Base-by-base conservation (phyloP, 2,888 invertebrate genomes). In the Cartodere bifasciata region DNA sequence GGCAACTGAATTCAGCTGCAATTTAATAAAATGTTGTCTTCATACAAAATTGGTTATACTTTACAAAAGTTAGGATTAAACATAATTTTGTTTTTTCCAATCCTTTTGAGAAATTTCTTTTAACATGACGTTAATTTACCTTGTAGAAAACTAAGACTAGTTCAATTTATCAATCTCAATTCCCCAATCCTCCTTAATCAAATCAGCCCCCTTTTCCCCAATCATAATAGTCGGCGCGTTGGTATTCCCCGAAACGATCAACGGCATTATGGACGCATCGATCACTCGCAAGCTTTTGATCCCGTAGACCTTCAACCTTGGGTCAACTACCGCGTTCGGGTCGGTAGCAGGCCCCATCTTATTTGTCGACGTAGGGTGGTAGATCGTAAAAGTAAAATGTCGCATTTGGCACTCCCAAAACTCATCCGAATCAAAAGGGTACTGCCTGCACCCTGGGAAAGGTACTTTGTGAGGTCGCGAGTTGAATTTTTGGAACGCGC, bases 211-310 rank as follows among this genome's bases (percentile, higher is more conserved):
- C 54, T 88, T 88, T 49, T 90, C 88, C 1, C 80, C 90, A 29
- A 90, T 87, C 85, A 88, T 88, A 24, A 90, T 85, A 2, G 76
- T 74, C 0, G 86, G 86, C 1, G 87, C 88, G 54, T 88, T 88
- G 0, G 88, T 86, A 60, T 90, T 88, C 0, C 88, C 88, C 52
- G 85, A 87, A 9, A 86, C 73, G 36, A 90, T 87, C 2, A 70
- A 75, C 1, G 88, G 88, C 87, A 90, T 88, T 29, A 90, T 76
- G 39, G 85, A 84, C 0, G 85, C 86, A 52, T 87, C 87, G 0
- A 78, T 76, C 0, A 87, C 83, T 37, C 87, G 66, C 13, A 87
- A 58, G 15, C 79, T 78, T 2, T 75, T 70, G 0, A 87, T 71
- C 0, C 86, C 87, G 41, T 84, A 75, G 1, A 87, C 85, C 13